These are phyloP conservation scores for Epinotia demarniana DNA, from an alignment of 2,888 invertebrate genomes.

Conservation along the genomic window DNA sequence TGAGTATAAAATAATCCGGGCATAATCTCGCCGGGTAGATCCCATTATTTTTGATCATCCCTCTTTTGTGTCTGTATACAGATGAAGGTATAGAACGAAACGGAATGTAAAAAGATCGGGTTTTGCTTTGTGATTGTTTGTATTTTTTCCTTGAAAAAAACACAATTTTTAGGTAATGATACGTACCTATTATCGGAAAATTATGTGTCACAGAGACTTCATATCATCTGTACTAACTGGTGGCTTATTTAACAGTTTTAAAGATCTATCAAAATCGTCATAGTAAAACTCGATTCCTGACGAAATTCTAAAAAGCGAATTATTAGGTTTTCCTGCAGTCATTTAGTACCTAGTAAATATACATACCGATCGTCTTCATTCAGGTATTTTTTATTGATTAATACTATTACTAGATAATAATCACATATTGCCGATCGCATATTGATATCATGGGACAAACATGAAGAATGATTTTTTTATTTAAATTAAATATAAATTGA, in stretches of 20 bases:
- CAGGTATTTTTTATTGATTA: too few species aligned
- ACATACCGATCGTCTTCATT: too few species aligned
- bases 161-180: too few species aligned
- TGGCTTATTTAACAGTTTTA: background rate
- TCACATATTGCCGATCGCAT: too few species aligned
- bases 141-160: background rate
- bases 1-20: slow-evolving; percentile 79
- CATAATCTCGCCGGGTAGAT: slow-evolving; percentile 82
- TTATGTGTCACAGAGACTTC: background rate
- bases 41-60: slow-evolving; percentile 81
- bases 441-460: too few species aligned
- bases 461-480: too few species aligned
- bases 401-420: too few species aligned
- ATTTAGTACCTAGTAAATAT: too few species aligned
- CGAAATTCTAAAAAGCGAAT: too few species aligned
- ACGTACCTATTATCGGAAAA: background rate
- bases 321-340: too few species aligned
- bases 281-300: background rate
- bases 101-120: slow-evolving; percentile 48
- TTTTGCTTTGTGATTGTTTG: slow-evolving; percentile 34
- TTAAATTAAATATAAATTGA: too few species aligned
- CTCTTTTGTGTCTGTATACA: slow-evolving; percentile 58
- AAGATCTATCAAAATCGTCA: background rate
- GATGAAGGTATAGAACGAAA: slow-evolving; percentile 48
- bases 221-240: background rate